Conservation (phyloP, 2,113 vertebrate genomes). For the Pao palembangensis region DNA sequence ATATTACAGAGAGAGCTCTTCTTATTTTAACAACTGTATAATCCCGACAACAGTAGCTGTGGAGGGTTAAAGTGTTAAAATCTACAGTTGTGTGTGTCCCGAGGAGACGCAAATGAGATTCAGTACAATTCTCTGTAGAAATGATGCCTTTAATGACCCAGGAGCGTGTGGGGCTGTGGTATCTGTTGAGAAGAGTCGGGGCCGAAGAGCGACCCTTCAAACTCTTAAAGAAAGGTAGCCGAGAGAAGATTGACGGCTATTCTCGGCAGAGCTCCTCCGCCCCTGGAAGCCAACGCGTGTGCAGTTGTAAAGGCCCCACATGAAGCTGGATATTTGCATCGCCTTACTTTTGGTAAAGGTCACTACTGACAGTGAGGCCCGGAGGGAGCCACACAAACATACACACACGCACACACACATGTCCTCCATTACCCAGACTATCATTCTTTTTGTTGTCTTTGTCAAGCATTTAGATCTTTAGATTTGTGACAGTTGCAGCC, state of each 20-base stretch:
- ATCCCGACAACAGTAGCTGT: too few relatives aligned
- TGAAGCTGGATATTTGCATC: slow-evolving; percentile 68
- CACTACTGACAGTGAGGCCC: slow-evolving; percentile 59
- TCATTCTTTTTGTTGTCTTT: not conserved
- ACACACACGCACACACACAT: slow-evolving; percentile 11
- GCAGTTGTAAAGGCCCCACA: slow-evolving; percentile 50
- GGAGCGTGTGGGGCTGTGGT: slow-evolving; percentile 43
- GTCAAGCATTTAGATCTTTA: slow-evolving; percentile 20
- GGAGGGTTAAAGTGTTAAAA: not conserved
- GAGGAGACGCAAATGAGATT: slow-evolving; percentile 37
- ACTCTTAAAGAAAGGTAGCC: slow-evolving; percentile 53
- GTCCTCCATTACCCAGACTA: slow-evolving; percentile 10
- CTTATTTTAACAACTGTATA: too few relatives aligned
- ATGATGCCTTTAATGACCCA: slow-evolving; percentile 35
- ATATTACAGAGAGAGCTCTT: too few relatives aligned
- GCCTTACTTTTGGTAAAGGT: slow-evolving; percentile 69
- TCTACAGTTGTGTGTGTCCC: not conserved
- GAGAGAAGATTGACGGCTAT: slow-evolving; percentile 56
- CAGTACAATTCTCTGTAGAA: slow-evolving; percentile 40
- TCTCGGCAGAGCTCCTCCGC: slow-evolving; percentile 49
- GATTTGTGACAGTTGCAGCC: not conserved
- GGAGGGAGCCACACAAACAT: slow-evolving; percentile 7
- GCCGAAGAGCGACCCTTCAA: slow-evolving; percentile 33
- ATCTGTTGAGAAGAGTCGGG: slow-evolving; percentile 36
- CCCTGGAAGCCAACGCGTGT: slow-evolving; percentile 27